These are phyloP conservation scores for Sylvilagus bachmani DNA, from an alignment of 2,113 vertebrate species.

Conservation along the genomic window DNA sequence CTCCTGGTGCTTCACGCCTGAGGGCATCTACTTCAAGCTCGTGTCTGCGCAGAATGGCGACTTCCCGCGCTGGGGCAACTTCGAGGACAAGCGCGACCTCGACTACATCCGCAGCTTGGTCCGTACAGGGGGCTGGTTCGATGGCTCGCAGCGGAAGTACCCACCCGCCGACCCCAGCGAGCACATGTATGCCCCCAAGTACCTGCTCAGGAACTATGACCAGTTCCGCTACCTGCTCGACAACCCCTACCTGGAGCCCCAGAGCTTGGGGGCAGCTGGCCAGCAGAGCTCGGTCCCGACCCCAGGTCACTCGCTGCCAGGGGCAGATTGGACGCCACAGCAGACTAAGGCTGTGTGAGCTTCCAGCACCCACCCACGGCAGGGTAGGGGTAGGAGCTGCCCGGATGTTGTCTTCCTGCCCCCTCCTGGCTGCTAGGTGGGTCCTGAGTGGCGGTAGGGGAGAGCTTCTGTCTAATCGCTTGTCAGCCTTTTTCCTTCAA, in stretches of 20 bases:
- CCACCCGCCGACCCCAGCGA: constrained; percentile 96
- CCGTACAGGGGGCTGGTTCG: constrained; percentile 98
- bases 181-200: constrained; percentile 98
- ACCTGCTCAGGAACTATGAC: constrained; percentile 93
- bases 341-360: constrained; percentile 1
- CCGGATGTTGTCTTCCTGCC: neutral
- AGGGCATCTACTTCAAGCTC: constrained; percentile 98
- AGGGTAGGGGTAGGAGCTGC: neutral
- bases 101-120: constrained; percentile 97
- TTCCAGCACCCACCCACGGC: neutral
- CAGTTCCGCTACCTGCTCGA: constrained; percentile 95
- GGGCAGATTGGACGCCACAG: constrained; percentile 38
- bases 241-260: constrained; percentile 93
- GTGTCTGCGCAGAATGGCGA: constrained; percentile 98
- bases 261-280: constrained; percentile 44
- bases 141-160: constrained; percentile 96
- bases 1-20: constrained; percentile 98
- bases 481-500: neutral
- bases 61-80: constrained; percentile 99
- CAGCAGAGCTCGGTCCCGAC: neutral
- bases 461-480: neutral
- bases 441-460: neutral
- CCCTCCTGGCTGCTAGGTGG: neutral
- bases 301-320: neutral
- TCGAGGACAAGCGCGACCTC: constrained; percentile 98